These are phyloP conservation scores for Nephila pilipes DNA, from an alignment of 1,140 invertebrate species.

Conservation along the genomic window DNA sequence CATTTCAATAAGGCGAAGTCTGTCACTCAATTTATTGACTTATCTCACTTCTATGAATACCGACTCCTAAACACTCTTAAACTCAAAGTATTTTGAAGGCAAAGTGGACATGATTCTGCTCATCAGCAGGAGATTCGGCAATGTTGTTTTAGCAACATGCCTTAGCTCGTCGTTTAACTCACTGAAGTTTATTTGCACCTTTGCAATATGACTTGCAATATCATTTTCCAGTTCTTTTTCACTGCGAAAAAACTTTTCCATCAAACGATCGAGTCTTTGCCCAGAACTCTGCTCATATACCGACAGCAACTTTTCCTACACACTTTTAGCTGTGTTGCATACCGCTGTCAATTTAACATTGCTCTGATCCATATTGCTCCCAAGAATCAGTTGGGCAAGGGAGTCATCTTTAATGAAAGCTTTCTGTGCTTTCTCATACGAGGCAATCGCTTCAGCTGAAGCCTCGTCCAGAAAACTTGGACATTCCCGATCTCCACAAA, in stretches of 20 bases:
- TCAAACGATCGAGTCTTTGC: neutral
- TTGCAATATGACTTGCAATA: neutral
- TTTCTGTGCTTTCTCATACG: no score
- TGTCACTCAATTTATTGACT: neutral
- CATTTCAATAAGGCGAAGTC: neutral
- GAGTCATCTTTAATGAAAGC: no score
- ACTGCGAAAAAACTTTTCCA: neutral
- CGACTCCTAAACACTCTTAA: neutral
- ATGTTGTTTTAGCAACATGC: neutral
- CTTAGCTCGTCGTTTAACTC: constrained; percentile 16
- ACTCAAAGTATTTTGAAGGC: constrained; percentile 1
- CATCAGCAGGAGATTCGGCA: constrained; percentile 22
- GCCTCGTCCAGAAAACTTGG: neutral
- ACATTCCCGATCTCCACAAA: neutral
- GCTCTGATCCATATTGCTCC: no score
- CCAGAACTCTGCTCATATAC: no score
- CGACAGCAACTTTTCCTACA: no score
- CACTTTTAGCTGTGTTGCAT: no score
- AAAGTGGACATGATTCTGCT: constrained; percentile 11
- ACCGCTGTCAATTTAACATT: no score
- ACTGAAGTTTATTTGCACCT: constrained; percentile 2
- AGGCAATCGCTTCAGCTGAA: neutral
- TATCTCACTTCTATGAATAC: neutral
- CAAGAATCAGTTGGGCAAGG: no score
- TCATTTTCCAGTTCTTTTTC: neutral